phyloP scores from a whole-genome alignment of 2,113 vertebrate species.

The Pelobates fuscus region DNA sequence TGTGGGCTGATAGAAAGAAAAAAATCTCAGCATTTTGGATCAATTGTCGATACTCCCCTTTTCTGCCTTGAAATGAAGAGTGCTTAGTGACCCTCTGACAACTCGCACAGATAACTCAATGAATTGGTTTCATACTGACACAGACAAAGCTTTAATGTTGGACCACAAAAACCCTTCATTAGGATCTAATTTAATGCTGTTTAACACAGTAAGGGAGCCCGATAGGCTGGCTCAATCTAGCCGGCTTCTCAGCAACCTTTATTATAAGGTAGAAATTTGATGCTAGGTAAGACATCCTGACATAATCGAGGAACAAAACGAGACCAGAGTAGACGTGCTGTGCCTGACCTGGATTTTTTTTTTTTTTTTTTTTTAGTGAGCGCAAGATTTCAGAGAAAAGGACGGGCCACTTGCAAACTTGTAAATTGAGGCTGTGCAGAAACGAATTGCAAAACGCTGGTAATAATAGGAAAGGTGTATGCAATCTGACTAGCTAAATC shows the following conservation, averaged over 20 bases:
- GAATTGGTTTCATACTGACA: conserved; percentile 24
- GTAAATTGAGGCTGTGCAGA: not conserved
- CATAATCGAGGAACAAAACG: conserved; percentile 4
- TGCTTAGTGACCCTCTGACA: conserved; percentile 9
- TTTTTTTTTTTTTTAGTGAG: not conserved
- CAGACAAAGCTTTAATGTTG: conserved; percentile 24
- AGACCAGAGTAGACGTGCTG: not conserved
- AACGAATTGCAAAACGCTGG: not conserved
- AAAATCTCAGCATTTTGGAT: not conserved
- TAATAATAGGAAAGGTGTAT: not conserved
- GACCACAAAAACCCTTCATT: conserved; percentile 23
- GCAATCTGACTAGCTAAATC: not conserved
- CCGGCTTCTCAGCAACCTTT: conserved; percentile 13
- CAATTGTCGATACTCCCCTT: conserved; percentile 9
- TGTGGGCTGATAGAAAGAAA: not conserved
- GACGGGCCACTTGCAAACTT: not conserved
- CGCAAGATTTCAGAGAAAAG: not conserved
- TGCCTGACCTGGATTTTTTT: not conserved
- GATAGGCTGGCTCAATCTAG: not conserved
- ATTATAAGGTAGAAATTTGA: conserved; percentile 26
- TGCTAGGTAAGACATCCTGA: not conserved
- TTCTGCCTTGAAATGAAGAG: conserved; percentile 15
- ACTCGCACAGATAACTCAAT: conserved; percentile 20
- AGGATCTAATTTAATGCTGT: conserved; percentile 32
- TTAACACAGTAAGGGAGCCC: conserved; percentile 30